Percentiles rank a stretch among this genome's conserved stretches.
phyloP scores from a whole-genome alignment of 2,888 invertebrate species.

The Geotrupes spiniger region DNA sequence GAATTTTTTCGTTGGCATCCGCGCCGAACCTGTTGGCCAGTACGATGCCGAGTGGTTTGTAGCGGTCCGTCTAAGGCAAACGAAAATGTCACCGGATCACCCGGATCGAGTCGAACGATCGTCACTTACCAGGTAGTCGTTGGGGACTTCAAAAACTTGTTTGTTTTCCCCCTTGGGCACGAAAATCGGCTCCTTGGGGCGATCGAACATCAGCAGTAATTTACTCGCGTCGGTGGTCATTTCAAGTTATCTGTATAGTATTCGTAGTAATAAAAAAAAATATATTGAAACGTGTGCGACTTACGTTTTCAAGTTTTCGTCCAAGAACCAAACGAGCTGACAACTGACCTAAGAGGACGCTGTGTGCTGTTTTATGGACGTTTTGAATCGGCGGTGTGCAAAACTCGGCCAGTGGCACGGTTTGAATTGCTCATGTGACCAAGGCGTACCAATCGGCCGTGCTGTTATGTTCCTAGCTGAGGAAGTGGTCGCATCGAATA shows the following conservation, averaged over 20 bases:
- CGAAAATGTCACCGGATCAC: background rate
- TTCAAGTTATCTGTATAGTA: background rate
- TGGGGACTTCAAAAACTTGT: constrained; percentile 60
- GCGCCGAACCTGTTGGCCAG: constrained; percentile 61
- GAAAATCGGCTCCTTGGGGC: constrained; percentile 74
- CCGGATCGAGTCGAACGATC: background rate
- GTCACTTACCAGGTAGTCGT: constrained; percentile 60
- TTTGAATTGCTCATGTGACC: too few species aligned
- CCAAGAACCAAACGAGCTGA: too few species aligned
- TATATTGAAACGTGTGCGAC: too few species aligned
- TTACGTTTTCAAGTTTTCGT: too few species aligned
- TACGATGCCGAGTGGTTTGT: constrained; percentile 56
- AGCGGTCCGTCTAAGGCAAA: constrained; percentile 49
- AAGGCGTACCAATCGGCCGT: too few species aligned
- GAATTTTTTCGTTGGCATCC: constrained; percentile 51
- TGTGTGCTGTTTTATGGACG: too few species aligned
- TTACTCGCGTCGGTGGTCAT: constrained; percentile 50
- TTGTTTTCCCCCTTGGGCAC: constrained; percentile 69
- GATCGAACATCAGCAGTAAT: constrained; percentile 67
- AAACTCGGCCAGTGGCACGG: too few species aligned
- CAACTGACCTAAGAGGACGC: too few species aligned
- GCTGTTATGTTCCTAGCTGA: too few species aligned
- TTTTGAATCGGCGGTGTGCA: too few species aligned
- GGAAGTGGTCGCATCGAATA: too few species aligned
- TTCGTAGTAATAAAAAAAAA: background rate